phyloP scores from a whole-genome alignment of 2,888 invertebrate genomes.

The Sminthurides aquaticus region DNA sequence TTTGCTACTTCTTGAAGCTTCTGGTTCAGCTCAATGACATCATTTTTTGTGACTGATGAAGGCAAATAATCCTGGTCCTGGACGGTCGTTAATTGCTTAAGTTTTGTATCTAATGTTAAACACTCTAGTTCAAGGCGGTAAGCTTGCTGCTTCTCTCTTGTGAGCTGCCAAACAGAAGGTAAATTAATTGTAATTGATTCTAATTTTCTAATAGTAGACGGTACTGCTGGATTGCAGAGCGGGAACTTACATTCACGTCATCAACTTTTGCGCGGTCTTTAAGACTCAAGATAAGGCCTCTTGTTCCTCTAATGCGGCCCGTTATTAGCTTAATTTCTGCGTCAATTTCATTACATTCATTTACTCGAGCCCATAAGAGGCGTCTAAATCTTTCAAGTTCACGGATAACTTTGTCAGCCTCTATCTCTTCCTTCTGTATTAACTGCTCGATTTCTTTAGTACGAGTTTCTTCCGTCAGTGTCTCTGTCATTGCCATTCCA shows the following conservation, averaged over 20 bases:
- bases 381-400: constrained; percentile 48
- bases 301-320: constrained; percentile 16
- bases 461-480: constrained; percentile 10
- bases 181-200: background rate
- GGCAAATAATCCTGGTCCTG: background rate
- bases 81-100: constrained; percentile 2
- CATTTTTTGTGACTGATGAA: constrained; percentile 2
- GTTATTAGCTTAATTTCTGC: constrained; percentile 1
- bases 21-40: constrained; percentile 18
- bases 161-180: constrained; percentile 1
- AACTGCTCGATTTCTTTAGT: constrained; percentile 48
- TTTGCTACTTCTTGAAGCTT: constrained; percentile 13
- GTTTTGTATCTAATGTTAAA: constrained; percentile 10
- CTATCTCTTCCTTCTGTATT: constrained; percentile 46
- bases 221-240: too few relatives aligned
- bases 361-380: constrained; percentile 43
- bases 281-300: constrained; percentile 13
- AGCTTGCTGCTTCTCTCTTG: constrained; percentile 13
- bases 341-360: constrained; percentile 45
- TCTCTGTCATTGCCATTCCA: constrained; percentile 7
- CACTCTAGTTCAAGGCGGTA: constrained; percentile 18
- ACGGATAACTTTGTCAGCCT: constrained; percentile 42
- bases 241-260: constrained; percentile 14
- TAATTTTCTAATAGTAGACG: too few relatives aligned
- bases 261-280: constrained; percentile 16